Base-by-base conservation (phyloP, 1,140 invertebrate species). In the Oryzaephilus surinamensis region DNA sequence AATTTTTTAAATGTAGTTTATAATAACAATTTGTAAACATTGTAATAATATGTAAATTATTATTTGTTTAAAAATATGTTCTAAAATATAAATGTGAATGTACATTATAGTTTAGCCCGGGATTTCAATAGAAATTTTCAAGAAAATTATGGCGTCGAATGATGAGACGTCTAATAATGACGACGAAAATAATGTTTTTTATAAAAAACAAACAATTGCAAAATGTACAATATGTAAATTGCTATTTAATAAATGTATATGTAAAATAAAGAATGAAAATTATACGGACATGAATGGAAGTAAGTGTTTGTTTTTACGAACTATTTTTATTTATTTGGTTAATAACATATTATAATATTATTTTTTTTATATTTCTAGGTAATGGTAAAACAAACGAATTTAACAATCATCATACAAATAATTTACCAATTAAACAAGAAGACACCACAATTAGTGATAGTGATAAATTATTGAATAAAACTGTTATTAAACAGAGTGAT, bases 61-160 rank as follows among this genome's bases (percentile, higher is more conserved):
- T 31, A 12, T 43, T 30, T 46, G 46, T 39, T 38, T 43, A 35
- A 36, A 41, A 48, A 45, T 37, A 48, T 26, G n/a, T n/a, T n/a
- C n/a, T n/a, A n/a, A n/a, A n/a, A n/a, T n/a, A n/a, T n/a, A n/a
- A n/a, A n/a, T n/a, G n/a, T n/a, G n/a, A n/a, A n/a, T n/a, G n/a
- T n/a, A n/a, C n/a, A n/a, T n/a, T n/a, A n/a, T n/a, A n/a, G n/a
- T 34, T 31, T n/a, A 43, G 41, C 38, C 48, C 44, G 44, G 48
- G 43, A 30, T 45, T 47, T 48, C 33, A 38, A 21, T 28, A 45
- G 27, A 20, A 41, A n/a, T 31, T 45, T 47, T 48, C 33, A 38
- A 21, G 28, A 45, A 28, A 20, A 41, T 46, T 43, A 52, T 52
- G 50, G 50, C 50, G 50, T 52, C 50, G 29, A 46, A 49, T 29